phyloP scores from a whole-genome alignment of 2,888 invertebrate species.

The Xestia xanthographa region DNA sequence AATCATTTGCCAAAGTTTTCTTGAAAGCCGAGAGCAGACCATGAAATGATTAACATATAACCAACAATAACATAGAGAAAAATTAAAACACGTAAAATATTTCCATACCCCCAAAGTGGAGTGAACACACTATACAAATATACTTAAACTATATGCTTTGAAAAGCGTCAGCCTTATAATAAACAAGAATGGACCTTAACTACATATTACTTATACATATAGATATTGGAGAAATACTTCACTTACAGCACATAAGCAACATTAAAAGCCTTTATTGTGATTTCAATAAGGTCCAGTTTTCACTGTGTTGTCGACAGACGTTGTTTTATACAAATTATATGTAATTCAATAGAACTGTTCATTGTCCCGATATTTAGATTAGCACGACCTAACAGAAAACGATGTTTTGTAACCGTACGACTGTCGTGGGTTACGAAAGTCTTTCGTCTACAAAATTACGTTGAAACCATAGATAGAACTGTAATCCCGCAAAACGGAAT shows the following conservation, averaged over 20 bases:
- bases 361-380: not conserved
- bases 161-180: constrained; percentile 83
- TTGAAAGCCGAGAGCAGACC: not conserved
- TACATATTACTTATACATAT: constrained; percentile 61
- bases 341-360: not conserved
- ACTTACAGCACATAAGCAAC: constrained; percentile 40
- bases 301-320: not conserved
- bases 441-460: not conserved
- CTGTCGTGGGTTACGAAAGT: not conserved
- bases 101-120: constrained; percentile 42
- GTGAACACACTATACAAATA: constrained; percentile 53
- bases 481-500: not conserved
- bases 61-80: not conserved
- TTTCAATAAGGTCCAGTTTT: not conserved
- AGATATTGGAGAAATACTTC: constrained; percentile 62
- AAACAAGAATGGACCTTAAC: constrained; percentile 71
- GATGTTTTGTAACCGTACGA: not conserved
- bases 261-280: not conserved
- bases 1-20: not conserved
- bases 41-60: not conserved
- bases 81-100: constrained; percentile 34
- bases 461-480: not conserved
- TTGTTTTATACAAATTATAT: not conserved
- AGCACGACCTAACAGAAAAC: not conserved
- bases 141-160: constrained; percentile 74